Evolutionary conservation across 2,888 invertebrate genomes (phyloP), one percentile per base, ranked within the genome.

Genomic region (Epinotia brunnichana): DNA sequence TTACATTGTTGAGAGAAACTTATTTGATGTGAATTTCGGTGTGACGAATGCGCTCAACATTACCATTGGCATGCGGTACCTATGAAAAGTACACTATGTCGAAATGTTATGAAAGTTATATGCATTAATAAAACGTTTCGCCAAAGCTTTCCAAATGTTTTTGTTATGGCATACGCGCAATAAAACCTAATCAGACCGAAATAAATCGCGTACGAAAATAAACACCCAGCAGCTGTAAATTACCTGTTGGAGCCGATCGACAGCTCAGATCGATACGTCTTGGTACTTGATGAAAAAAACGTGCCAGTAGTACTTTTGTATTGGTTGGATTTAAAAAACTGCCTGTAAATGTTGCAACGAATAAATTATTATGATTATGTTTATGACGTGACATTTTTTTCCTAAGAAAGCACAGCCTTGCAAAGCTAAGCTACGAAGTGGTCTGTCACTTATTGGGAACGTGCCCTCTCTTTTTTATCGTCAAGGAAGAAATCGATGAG

Each of bases 181-280:
- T 72, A 72, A 72, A 72, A 72, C 35, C 60, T 72, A 72, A 72
- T 72, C 71, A 72, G 67, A 54, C 60, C 60, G 71, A 71, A 72
- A 72, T 72, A 72, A 70, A 70, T 72, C 66, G 71, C 53, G 60
- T n/a, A 44, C 71, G 67, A 72, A 72, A 72, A 72, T 72, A 72
- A 72, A 72, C 71, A 72, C 64, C 70, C 24, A 17, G 35, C 71
- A 54, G 67, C 71, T 72, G 71, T 67, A 61, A 72, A 72, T 72
- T 72, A 72, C 71, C 71, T 72, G 71, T 61, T 60, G 61, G 66
- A 19, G 44, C 54, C 67, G 71, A 72, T 72, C 71, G 71, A 67
- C 67, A 60, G 60, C n/a, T 67, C 60, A 29, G 67, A 54, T 39
- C 41, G 39, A n/a, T 4, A 5, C 5, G 15, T 29, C 10, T 70